A percentile compares a stretch with the other conserved stretches of the same genome.
These are phyloP conservation scores for Sarcophaga subvicina DNA, from an alignment of 2,888 invertebrate genomes.

Conservation along the genomic window DNA sequence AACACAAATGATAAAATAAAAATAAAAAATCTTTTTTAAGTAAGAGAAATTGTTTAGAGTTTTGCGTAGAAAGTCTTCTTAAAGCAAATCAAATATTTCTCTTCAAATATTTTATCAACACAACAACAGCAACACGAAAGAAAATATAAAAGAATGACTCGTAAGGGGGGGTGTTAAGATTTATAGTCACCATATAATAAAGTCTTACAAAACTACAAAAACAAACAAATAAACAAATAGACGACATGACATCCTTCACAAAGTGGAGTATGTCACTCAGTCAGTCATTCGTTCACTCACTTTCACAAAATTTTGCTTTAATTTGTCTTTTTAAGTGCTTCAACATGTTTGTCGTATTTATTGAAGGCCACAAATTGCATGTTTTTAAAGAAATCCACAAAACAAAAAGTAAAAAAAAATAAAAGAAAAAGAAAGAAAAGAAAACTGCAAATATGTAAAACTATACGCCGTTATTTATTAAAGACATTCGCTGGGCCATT, in stretches of 20 bases:
- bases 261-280: not conserved
- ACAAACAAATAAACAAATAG: not conserved
- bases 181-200: slow-evolving; percentile 55
- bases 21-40: slow-evolving; percentile 37
- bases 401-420: not conserved
- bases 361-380: not conserved
- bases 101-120: slow-evolving; percentile 40
- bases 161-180: slow-evolving; percentile 57
- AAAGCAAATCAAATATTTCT: slow-evolving; percentile 48
- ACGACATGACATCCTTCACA: not conserved
- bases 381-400: not conserved
- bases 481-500: not conserved
- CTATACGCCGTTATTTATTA: not conserved
- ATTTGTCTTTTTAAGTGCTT: not conserved
- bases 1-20: slow-evolving; percentile 11
- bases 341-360: not conserved
- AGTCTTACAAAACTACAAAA: slow-evolving; percentile 8
- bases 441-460: not conserved
- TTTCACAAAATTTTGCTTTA: not conserved
- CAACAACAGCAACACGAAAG: slow-evolving; percentile 17
- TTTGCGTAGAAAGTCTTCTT: slow-evolving; percentile 49
- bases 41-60: slow-evolving; percentile 59
- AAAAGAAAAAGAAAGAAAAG: not conserved
- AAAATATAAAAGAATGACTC: not conserved
- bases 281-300: not conserved